These are phyloP conservation scores for Micrasema minimum DNA, from an alignment of 1,140 invertebrate genomes.

Conservation along the genomic window DNA sequence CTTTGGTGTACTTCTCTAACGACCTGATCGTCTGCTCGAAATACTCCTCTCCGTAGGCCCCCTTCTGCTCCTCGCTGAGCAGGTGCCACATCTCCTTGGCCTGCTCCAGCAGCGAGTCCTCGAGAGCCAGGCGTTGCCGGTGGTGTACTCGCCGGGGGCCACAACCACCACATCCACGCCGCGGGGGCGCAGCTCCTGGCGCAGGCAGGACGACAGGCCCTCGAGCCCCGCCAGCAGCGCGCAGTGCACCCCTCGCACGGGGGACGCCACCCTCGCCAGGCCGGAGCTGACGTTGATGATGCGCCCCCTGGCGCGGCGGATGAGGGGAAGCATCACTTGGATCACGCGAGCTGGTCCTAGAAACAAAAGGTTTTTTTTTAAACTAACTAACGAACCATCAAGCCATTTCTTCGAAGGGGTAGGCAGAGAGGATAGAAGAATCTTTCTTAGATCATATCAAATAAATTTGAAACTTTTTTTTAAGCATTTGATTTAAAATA, in stretches of 20 bases:
- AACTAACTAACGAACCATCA: too few relatives aligned
- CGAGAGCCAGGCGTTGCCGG: constrained; percentile 80
- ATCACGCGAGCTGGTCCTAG: constrained; percentile 76
- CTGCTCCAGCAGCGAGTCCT: constrained; percentile 77
- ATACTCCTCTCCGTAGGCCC: constrained; percentile 82
- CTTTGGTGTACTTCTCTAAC: constrained; percentile 80
- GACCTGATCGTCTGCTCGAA: constrained; percentile 81
- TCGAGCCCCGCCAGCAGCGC: constrained; percentile 82
- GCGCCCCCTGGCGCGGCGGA: constrained; percentile 78
- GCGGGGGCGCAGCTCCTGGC: constrained; percentile 82
- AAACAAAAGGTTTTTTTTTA: constrained; percentile 24
- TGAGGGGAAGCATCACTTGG: constrained; percentile 83
- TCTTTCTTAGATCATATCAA: too few relatives aligned
- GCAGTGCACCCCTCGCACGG: constrained; percentile 82
- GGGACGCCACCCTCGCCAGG: constrained; percentile 80
- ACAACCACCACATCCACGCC: constrained; percentile 81
- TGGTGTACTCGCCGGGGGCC: constrained; percentile 83
- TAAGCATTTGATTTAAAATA: too few relatives aligned
- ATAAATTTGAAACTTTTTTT: too few relatives aligned
- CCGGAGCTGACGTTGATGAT: constrained; percentile 76
- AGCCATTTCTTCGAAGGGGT: too few relatives aligned
- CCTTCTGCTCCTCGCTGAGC: constrained; percentile 78
- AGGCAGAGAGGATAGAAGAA: too few relatives aligned
- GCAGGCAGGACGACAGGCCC: constrained; percentile 81
- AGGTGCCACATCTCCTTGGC: constrained; percentile 83